phyloP scores from a whole-genome alignment of 2,113 vertebrate species.

The Gasterosteus aculeatus region DNA sequence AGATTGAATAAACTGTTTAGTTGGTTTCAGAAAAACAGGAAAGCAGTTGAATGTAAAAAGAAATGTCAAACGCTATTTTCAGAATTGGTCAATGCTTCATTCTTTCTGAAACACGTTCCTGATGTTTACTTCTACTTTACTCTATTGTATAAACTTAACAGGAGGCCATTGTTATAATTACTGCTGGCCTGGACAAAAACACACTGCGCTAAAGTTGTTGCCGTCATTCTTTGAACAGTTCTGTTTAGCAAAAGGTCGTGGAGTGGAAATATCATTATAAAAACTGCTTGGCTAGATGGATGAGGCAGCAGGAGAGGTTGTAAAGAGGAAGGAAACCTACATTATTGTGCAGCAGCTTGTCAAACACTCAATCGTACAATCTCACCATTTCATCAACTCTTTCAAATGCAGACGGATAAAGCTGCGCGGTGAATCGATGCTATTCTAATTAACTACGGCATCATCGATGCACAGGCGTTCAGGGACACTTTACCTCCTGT shows the following conservation, averaged over 20 bases:
- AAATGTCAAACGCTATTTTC: conserved; percentile 51
- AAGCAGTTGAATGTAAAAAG: conserved; percentile 37
- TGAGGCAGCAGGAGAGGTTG: conserved; percentile 2
- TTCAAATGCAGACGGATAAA: conserved; percentile 19
- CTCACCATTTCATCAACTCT: not conserved
- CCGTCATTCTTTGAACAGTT: conserved; percentile 52
- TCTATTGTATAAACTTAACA: conserved; percentile 33
- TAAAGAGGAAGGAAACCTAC: conserved; percentile 18
- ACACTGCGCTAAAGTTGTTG: conserved; percentile 23
- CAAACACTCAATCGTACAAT: conserved; percentile 21
- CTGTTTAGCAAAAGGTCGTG: not conserved
- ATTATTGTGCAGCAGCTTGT: conserved; percentile 46
- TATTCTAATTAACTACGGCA: conserved; percentile 28
- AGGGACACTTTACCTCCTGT: not conserved
- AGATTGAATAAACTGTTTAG: conserved; percentile 32
- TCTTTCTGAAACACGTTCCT: conserved; percentile 28
- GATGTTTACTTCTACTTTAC: conserved; percentile 16
- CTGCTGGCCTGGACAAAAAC: conserved; percentile 42
- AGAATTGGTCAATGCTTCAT: conserved; percentile 27
- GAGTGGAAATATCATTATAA: conserved; percentile 1
- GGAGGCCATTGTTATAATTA: conserved; percentile 20
- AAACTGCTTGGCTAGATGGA: not conserved
- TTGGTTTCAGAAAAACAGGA: conserved; percentile 44
- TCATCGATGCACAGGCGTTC: conserved; percentile 12
- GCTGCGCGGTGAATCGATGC: conserved; percentile 12